Conservation (phyloP, 2,888 invertebrate species). For the Slavum lentiscoides region DNA sequence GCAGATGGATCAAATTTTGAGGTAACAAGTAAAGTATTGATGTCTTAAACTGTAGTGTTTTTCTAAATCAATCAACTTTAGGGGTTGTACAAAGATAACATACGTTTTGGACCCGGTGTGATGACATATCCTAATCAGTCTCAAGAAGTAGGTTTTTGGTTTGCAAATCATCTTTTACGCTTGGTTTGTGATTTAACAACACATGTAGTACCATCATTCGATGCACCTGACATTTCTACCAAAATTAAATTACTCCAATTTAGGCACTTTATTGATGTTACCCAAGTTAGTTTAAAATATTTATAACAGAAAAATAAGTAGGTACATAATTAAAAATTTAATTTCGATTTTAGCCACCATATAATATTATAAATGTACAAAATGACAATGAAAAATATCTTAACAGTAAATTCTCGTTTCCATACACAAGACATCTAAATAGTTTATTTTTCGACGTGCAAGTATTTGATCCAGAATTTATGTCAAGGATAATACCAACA, state of each 20-base stretch:
- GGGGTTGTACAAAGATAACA: conserved; percentile 64
- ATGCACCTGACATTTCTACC: neutral
- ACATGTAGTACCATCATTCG: conserved; percentile 20
- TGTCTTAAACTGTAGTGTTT: neutral
- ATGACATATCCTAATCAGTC: conserved; percentile 60
- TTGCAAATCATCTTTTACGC: conserved; percentile 62
- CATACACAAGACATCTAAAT: conserved; percentile 11
- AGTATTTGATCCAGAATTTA: conserved; percentile 19
- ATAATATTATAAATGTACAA: conserved; percentile 16
- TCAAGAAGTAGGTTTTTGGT: conserved; percentile 67
- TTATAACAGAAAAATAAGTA: neutral
- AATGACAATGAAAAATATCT: conserved; percentile 23
- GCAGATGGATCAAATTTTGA: conserved; percentile 56
- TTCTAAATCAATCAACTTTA: conserved; percentile 56
- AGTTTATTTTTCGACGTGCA: conserved; percentile 23
- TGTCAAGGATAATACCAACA: neutral
- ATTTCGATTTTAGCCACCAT: conserved; percentile 15
- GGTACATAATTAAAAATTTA: neutral
- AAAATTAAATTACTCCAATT: conserved; percentile 35
- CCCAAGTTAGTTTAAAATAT: conserved; percentile 28
- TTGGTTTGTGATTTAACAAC: conserved; percentile 57
- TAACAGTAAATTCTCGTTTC: conserved; percentile 6
- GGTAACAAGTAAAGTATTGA: conserved; percentile 15
- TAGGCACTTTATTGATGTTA: conserved; percentile 35
- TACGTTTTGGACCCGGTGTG: conserved; percentile 66